Conservation (phyloP, 1,140 invertebrate genomes). For the Lepidurus packardi region DNA sequence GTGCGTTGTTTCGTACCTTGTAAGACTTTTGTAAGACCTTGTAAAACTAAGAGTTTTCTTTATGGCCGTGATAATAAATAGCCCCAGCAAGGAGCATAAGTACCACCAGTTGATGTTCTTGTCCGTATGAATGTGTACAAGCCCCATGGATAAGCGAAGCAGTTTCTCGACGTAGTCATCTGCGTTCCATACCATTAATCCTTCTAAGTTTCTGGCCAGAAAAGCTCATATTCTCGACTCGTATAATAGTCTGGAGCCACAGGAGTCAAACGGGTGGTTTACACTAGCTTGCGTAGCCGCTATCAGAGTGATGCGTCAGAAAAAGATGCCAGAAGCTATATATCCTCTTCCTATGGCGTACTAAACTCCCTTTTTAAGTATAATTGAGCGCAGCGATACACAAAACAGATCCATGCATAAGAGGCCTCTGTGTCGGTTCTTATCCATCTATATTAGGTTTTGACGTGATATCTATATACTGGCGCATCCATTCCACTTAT, state of each 20-base stretch:
- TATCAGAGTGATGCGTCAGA: background rate
- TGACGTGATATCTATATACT: background rate
- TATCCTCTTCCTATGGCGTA: background rate
- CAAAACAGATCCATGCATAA: background rate
- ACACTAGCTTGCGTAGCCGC: background rate
- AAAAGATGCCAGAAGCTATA: background rate
- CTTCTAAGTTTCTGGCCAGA: background rate
- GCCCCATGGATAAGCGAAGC: background rate
- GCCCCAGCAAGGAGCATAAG: too few relatives aligned
- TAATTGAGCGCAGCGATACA: background rate
- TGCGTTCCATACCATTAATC: background rate
- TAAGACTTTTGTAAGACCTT: too few relatives aligned
- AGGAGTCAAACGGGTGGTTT: background rate
- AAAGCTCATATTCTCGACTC: background rate
- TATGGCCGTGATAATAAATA: too few relatives aligned
- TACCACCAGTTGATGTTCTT: too few relatives aligned
- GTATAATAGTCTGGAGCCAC: slow-evolving; percentile 6
- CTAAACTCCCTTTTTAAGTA: background rate
- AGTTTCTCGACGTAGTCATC: background rate
- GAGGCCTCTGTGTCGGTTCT: background rate
- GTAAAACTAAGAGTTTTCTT: too few relatives aligned
- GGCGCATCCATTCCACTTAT: slow-evolving; percentile 13
- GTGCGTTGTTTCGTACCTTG: too few relatives aligned
- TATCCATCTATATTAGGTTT: too few relatives aligned
- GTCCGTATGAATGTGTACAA: too few relatives aligned